Evolutionary conservation across 2,797 vertebrate genomes (phyloP).

Genomic region (Clarias platycephalus): DNA sequence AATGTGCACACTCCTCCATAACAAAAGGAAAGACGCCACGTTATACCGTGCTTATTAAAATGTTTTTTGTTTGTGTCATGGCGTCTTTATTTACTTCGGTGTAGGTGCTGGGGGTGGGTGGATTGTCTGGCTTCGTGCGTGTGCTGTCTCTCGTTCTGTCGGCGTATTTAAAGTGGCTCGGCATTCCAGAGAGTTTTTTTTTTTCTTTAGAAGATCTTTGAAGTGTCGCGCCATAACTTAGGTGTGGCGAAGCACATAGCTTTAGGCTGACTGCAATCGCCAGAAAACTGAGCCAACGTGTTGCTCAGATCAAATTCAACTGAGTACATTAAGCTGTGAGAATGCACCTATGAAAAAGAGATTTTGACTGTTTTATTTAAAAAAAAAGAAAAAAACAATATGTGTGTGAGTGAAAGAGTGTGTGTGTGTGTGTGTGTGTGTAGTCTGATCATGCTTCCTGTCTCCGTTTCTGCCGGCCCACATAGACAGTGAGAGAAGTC

Average conservation of each 20-base stretch:
- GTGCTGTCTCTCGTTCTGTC: conserved; percentile 47
- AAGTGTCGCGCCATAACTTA: conserved; percentile 45
- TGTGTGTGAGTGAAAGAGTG: conserved; percentile 5
- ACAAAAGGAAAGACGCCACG: background rate
- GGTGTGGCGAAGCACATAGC: conserved; percentile 47
- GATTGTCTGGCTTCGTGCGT: conserved; percentile 52
- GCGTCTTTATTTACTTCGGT: conserved; percentile 52
- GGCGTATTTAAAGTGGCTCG: conserved; percentile 51
- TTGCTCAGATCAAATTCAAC: conserved; percentile 26
- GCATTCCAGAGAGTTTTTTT: conserved; percentile 49
- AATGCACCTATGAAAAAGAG: conserved; percentile 25
- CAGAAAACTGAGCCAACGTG: conserved; percentile 10
- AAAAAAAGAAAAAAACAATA: background rate
- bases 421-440: conserved; percentile 35
- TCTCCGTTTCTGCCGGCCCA: conserved; percentile 80
- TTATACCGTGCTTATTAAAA: conserved; percentile 44
- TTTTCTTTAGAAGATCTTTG: conserved; percentile 28
- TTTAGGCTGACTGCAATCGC: conserved; percentile 46
- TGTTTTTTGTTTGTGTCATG: conserved; percentile 35
- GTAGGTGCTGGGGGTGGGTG: conserved; percentile 53
- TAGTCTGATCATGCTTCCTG: conserved; percentile 66
- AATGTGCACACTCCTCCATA: conserved; percentile 20
- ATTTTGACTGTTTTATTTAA: background rate
- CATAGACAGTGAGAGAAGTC: conserved; percentile 70
- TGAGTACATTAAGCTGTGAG: background rate